Conservation (phyloP, 2,888 invertebrate genomes). For the Drosophila leonis region DNA sequence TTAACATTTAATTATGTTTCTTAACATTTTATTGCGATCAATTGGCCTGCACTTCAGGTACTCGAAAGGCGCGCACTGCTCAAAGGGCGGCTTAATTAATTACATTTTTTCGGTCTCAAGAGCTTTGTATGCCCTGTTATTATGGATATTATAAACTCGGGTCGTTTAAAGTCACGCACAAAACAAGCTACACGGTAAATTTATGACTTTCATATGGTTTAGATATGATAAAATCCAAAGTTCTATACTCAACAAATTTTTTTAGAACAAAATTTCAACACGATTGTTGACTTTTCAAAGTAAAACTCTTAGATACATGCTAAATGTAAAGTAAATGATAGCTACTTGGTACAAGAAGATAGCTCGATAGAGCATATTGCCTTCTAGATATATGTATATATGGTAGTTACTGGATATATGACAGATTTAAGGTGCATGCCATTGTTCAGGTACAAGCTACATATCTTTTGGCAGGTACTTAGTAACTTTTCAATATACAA, state of each 20-base stretch:
- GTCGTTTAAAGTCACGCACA: background rate
- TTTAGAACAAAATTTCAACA: background rate
- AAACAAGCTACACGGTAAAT: background rate
- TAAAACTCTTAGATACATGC: background rate
- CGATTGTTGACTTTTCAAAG: background rate
- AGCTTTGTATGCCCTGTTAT: background rate
- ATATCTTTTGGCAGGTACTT: too few species aligned
- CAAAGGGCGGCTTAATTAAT: constrained; percentile 43
- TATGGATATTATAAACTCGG: background rate
- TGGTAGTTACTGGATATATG: too few species aligned
- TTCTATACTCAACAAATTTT: background rate
- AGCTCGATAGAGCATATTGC: background rate
- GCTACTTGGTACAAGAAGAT: background rate
- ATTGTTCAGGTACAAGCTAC: background rate
- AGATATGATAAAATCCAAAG: background rate
- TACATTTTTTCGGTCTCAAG: constrained; percentile 56
- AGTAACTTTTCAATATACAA: too few species aligned
- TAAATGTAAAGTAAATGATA: background rate
- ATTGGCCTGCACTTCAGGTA: constrained; percentile 33
- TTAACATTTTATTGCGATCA: constrained; percentile 33
- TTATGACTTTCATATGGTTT: background rate
- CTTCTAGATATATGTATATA: background rate
- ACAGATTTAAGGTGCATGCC: background rate
- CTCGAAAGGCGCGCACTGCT: constrained; percentile 2
- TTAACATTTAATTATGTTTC: constrained; percentile 17